phyloP scores from a whole-genome alignment of 2,113 vertebrate species.

The Alosa alosa region DNA sequence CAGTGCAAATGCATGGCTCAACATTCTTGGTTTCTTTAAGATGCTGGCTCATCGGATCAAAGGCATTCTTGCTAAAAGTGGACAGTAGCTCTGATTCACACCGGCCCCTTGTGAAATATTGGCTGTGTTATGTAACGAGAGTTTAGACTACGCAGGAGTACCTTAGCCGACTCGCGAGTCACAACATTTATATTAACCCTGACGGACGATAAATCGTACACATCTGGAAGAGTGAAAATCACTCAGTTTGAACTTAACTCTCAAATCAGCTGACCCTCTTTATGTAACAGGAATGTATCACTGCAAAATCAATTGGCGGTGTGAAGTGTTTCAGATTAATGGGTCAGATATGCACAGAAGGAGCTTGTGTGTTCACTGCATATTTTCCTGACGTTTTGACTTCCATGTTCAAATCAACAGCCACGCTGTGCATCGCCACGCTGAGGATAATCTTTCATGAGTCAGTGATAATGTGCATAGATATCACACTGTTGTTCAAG shows the following conservation, averaged over 20 bases:
- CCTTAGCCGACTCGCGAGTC: constrained; percentile 39
- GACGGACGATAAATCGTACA: constrained; percentile 32
- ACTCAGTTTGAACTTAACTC: background rate
- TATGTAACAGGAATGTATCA: background rate
- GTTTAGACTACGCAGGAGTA: constrained; percentile 35
- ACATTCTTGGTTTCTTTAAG: background rate
- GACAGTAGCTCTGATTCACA: constrained; percentile 49
- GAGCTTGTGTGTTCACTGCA: too few species aligned
- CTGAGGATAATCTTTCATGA: too few species aligned
- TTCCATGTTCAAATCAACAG: background rate
- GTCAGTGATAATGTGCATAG: background rate
- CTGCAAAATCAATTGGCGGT: background rate
- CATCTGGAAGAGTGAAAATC: constrained; percentile 14
- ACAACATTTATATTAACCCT: constrained; percentile 34
- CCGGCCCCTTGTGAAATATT: constrained; percentile 17
- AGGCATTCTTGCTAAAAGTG: constrained; percentile 54
- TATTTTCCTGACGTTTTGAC: too few species aligned
- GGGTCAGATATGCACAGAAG: background rate
- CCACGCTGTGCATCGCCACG: too few species aligned
- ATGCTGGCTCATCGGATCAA: constrained; percentile 44
- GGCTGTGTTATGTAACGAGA: constrained; percentile 49
- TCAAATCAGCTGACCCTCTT: background rate
- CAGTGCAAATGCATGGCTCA: background rate
- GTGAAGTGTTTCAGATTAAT: background rate
- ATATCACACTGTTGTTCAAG: background rate